Conservation (phyloP, 1,140 invertebrate genomes). For the Argopecten irradians region DNA sequence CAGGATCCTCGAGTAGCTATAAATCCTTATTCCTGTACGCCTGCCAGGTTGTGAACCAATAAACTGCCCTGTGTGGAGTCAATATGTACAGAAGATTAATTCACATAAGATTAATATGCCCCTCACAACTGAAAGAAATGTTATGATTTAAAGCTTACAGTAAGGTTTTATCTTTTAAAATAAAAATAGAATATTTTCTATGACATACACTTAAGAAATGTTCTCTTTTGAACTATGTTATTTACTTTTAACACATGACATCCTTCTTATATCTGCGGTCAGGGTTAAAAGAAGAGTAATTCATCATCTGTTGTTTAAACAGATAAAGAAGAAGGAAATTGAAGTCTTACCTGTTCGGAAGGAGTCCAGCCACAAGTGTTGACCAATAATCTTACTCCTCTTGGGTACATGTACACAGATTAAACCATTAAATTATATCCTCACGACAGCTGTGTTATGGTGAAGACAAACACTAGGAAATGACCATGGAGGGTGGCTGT, state of each 20-base stretch:
- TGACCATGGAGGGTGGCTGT: not conserved
- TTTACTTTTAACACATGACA: no score
- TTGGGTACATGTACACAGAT: not conserved
- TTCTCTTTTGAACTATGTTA: not conserved
- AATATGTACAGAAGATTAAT: not conserved
- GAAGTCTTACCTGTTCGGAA: not conserved
- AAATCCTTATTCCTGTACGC: not conserved
- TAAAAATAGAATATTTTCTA: not conserved
- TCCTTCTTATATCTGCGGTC: not conserved
- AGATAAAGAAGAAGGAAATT: not conserved
- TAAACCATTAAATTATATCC: not conserved
- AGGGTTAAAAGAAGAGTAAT: not conserved
- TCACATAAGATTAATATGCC: not conserved
- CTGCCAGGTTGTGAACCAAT: not conserved
- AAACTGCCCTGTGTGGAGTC: not conserved
- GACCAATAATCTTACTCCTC: not conserved
- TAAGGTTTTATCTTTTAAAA: not conserved
- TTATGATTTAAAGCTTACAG: not conserved
- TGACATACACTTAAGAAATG: not conserved
- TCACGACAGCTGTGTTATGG: not conserved
- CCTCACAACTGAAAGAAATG: not conserved
- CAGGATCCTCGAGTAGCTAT: not conserved
- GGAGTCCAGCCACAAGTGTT: not conserved
- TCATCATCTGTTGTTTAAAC: not conserved
- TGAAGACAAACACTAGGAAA: not conserved